These are phyloP conservation scores for Rhinichthys osculus DNA, from an alignment of 2,797 vertebrate genomes.

Conservation along the genomic window DNA sequence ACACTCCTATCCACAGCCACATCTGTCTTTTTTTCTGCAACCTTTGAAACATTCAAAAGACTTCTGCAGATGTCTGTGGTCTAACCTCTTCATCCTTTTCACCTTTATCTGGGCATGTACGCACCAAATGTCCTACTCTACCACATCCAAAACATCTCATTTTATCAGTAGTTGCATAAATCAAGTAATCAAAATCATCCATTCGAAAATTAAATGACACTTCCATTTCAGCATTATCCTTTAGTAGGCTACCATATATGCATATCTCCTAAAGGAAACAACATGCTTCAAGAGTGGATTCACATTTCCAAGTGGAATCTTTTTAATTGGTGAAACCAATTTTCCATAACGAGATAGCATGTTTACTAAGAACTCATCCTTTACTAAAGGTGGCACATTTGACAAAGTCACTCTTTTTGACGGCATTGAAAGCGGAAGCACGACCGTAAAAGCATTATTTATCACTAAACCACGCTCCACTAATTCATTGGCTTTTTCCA, in stretches of 20 bases:
- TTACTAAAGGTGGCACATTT: background rate
- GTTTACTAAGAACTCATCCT: background rate
- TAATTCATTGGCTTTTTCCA: background rate
- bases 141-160: background rate
- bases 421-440: background rate
- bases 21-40: no score
- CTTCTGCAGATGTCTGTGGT: no score
- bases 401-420: background rate
- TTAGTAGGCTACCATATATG: background rate
- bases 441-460: background rate
- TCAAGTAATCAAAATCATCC: conserved; percentile 2
- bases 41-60: no score
- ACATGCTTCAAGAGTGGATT: background rate
- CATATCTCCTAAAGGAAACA: background rate
- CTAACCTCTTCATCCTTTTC: no score
- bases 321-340: background rate
- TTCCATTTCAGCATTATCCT: background rate
- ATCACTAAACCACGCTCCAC: background rate
- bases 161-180: background rate
- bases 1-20: no score
- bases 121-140: no score
- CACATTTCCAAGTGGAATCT: background rate
- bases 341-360: background rate
- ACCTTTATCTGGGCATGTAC: no score
- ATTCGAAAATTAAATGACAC: background rate